Percentiles rank a stretch among this genome's conserved stretches.
Conservation (phyloP, 2,797 vertebrate species). For the Limosa lapponica region DNA sequence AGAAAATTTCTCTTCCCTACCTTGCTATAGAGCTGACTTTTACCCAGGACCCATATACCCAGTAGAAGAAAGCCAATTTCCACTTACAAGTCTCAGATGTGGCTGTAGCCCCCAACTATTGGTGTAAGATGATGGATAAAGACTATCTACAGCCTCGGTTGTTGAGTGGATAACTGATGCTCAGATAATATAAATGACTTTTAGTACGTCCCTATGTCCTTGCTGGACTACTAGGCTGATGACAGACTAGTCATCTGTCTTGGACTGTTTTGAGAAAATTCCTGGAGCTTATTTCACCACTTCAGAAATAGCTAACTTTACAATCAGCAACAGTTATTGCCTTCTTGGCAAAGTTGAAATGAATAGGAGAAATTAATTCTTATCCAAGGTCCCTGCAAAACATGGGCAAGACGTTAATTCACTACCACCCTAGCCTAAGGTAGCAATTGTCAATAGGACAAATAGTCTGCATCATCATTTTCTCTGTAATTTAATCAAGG, state of each 20-base stretch:
- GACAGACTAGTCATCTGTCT: constrained; percentile 8
- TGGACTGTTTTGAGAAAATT: background rate
- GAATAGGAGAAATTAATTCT: constrained; percentile 38
- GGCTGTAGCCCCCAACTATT: background rate
- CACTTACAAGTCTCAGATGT: background rate
- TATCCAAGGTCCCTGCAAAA: constrained; percentile 26
- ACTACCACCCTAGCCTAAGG: background rate
- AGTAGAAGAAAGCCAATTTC: background rate
- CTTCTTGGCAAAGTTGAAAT: constrained; percentile 11
- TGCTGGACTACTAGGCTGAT: background rate
- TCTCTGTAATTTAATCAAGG: constrained; percentile 47
- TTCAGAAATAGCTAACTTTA: background rate
- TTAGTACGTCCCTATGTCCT: background rate
- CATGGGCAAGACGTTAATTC: background rate
- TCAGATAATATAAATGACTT: background rate
- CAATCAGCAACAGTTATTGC: background rate
- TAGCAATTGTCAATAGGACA: constrained; percentile 28
- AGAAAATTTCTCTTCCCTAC: background rate
- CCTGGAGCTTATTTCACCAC: background rate
- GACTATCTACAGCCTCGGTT: background rate
- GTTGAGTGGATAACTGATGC: background rate
- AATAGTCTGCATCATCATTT: constrained; percentile 42
- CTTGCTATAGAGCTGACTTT: background rate
- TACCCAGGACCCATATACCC: background rate
- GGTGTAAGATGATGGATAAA: background rate